A percentile compares a stretch with the other conserved stretches of the same genome.
Evolutionary conservation across 2,113 vertebrate genomes (phyloP).

Genomic region (Pteronura brasiliensis): DNA sequence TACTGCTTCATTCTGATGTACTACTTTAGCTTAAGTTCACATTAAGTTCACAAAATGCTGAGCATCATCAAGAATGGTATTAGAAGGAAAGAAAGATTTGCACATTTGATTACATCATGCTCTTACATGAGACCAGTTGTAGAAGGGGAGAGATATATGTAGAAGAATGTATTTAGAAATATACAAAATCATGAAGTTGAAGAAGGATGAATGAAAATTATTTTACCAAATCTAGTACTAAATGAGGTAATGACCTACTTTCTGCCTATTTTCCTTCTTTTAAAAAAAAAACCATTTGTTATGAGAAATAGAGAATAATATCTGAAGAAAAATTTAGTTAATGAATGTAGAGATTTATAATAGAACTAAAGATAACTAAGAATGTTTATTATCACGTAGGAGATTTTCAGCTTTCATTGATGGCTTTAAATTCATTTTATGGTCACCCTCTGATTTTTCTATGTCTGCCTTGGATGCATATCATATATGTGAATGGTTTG

Average conservation of each 20-base stretch:
- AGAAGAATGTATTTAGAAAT: background rate
- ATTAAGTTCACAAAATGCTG: background rate
- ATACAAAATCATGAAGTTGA: background rate
- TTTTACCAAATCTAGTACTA: background rate
- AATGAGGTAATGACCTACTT: background rate
- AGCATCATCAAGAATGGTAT: background rate
- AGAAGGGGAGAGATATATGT: fast-evolving
- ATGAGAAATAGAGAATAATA: background rate
- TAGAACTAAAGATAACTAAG: background rate
- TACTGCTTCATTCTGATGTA: background rate
- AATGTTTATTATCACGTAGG: background rate
- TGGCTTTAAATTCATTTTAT: too few relatives aligned
- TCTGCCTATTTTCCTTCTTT: background rate
- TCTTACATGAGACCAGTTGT: background rate
- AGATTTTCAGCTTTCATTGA: background rate
- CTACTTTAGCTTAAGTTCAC: background rate
- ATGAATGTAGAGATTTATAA: background rate
- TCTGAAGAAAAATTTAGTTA: background rate
- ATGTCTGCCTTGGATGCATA: background rate
- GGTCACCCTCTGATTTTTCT: background rate
- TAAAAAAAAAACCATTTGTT: background rate
- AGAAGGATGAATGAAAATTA: background rate
- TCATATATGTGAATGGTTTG: background rate
- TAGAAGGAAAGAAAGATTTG: background rate
- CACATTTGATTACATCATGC: background rate